These are phyloP conservation scores for Petrocephalus microphthalmus DNA, from an alignment of 2,113 vertebrate species.

Conservation along the genomic window DNA sequence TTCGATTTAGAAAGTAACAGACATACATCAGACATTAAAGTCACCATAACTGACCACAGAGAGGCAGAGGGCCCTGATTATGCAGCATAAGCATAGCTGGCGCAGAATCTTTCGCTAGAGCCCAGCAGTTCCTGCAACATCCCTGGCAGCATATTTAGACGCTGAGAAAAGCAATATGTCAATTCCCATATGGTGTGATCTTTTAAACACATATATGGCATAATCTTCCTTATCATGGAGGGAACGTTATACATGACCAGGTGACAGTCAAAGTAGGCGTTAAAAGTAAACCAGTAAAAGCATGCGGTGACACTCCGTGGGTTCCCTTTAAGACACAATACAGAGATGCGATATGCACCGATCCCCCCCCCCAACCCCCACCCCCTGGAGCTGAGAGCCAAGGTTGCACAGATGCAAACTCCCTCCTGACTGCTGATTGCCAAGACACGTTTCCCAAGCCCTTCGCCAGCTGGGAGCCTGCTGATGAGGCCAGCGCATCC, in stretches of 20 bases:
- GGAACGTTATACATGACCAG: not conserved
- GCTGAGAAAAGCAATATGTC: not conserved
- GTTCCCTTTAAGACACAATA: conserved; percentile 10
- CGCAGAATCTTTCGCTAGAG: not conserved
- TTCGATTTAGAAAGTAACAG: not conserved
- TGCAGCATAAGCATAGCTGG: not conserved
- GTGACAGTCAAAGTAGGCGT: not conserved
- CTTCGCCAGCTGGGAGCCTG: conserved; percentile 19
- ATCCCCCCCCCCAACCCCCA: not conserved
- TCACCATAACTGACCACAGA: not conserved
- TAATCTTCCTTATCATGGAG: not conserved
- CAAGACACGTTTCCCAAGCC: not conserved
- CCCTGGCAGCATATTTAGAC: not conserved
- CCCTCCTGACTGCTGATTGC: conserved; percentile 8
- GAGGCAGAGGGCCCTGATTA: not conserved
- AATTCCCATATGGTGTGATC: not conserved
- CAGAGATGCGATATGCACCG: not conserved
- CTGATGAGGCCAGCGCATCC: conserved; percentile 21
- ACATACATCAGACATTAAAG: not conserved
- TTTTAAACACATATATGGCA: not conserved
- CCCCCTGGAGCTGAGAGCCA: conserved; percentile 21
- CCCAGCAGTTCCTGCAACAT: not conserved
- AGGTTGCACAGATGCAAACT: conserved; percentile 17
- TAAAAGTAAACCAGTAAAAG: not conserved
- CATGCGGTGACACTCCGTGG: not conserved